Base-by-base conservation (phyloP, 2,888 invertebrate genomes). In the Pollenia griseotomentosa region DNA sequence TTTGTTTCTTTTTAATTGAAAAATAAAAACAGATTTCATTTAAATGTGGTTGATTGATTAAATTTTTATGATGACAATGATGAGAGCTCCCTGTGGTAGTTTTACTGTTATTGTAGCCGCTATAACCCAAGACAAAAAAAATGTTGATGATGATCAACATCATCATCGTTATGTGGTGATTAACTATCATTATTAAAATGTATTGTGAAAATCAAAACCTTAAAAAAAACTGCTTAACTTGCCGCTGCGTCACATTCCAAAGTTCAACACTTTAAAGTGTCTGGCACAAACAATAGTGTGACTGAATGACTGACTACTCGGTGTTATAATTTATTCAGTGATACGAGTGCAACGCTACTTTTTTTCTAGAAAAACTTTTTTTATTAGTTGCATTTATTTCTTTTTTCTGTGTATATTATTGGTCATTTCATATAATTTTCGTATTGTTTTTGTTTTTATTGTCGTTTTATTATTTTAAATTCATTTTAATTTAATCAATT, bases 181-280 rank as follows among this genome's bases (percentile, higher is more conserved):
- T 80, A 63, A 46, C 44, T 40, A 55, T 55, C n/a, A 55, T 55
- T 81, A 65, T 55, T 73, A 11, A 12, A 74, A 59, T 66, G 23
- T 42, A 23, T 48, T 40, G 57, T 44, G 66, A 42, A 70, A 46
- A 75, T 5, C 23, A 68, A 55, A 65, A 59, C 8, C 9, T 23
- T 23, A 83, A 44, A 53, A n/a, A 33, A 73, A 65, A 8, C 14
- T 33, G 40, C 66, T 65, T 73, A 14, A n/a, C 11, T 55, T 11
- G 14, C 48, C 14, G 65, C 59, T 51, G 79, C 86, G 86, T 86
- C 86, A 86, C 71, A 83, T 46, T 81, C 51, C 77, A 83, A 86
- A 86, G 86, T 83, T 77, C 86, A 86, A 33, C 9, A 68, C 51
- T 75, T 68, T 68, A 33, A 44, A 83, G 53, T 70, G 75, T 63